Evolutionary conservation across 2,797 vertebrate species (phyloP), one percentile per base, ranked within the genome.

Genomic region (Microctenopoma steveboyesi): DNA sequence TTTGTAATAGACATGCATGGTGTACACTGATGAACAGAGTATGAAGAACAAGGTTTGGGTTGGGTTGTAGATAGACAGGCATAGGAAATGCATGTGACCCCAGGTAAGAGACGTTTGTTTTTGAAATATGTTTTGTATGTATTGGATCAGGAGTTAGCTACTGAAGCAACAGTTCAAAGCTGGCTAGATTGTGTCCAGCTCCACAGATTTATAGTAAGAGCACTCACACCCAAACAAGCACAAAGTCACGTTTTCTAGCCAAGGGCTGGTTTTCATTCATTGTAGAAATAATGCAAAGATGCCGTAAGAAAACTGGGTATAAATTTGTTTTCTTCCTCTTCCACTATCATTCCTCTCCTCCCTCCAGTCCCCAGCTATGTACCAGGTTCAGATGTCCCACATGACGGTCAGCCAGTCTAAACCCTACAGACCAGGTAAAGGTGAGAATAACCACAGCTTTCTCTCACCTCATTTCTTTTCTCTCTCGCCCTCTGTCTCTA

Each of bases 391-490:
- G 79, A 96, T 99, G 95, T 96, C 97, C 62, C 97, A 97, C 67
- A 96, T 99, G 97, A 94, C 97, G 47, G 96, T 99, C 92, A 98
- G 95, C 94, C 98, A 98, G 93, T 95, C 96, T 84, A 99, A 99
- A 95, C 95, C 96, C 91, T 99, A 98, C 95, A 98, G 98, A 98
- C 95, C 96, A 98, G 98, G 97, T 98, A 98, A 99, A 98, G 97
- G 96, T 99, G 96, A 98, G 95, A 94, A 93, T 54, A 70, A 62
- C 60, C 11, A 28, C 39, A 64, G 16, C 14, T 84, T 72, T 80
- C 28, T 62, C 16, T 69, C n/a, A 10, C 57, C 43, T 49, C 5
- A 5, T 14, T 42, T 39, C 37, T 11, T 39, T 42, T 15, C 25
- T n/a, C 9, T 45, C 16, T 2, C 51, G 0, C 51, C 37, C 18